Conservation (phyloP, 2,113 vertebrate genomes). For the Mastomys coucha region DNA sequence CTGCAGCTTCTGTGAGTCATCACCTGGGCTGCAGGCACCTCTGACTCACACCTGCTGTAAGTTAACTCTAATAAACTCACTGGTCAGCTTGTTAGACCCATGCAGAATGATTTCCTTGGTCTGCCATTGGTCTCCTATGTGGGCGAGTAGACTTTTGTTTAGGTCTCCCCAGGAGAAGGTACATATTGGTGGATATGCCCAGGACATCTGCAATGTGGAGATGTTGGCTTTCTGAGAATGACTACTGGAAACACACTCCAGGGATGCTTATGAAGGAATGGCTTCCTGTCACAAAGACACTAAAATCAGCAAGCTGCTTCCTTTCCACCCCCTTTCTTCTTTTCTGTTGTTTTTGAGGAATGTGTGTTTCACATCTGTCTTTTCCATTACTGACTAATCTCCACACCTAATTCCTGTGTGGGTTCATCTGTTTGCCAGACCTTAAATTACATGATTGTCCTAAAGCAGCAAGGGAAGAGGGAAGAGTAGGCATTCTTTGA, state of each 20-base stretch:
- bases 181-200: background rate
- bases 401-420: background rate
- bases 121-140: background rate
- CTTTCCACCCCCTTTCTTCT: accelerated
- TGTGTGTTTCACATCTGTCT: background rate
- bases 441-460: background rate
- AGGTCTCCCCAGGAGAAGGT: background rate
- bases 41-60: background rate
- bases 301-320: background rate
- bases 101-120: background rate
- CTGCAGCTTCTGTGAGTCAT: background rate
- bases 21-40: background rate
- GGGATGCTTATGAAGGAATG: background rate
- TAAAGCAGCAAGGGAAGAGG: background rate
- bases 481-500: background rate
- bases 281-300: background rate
- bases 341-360: background rate
- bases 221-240: background rate
- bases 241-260: background rate
- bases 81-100: background rate
- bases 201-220: background rate
- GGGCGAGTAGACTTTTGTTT: background rate
- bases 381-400: background rate
- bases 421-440: background rate
- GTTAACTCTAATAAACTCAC: background rate